Base-by-base conservation (phyloP, 2,888 invertebrate species). In the Scaptomyza parva region DNA sequence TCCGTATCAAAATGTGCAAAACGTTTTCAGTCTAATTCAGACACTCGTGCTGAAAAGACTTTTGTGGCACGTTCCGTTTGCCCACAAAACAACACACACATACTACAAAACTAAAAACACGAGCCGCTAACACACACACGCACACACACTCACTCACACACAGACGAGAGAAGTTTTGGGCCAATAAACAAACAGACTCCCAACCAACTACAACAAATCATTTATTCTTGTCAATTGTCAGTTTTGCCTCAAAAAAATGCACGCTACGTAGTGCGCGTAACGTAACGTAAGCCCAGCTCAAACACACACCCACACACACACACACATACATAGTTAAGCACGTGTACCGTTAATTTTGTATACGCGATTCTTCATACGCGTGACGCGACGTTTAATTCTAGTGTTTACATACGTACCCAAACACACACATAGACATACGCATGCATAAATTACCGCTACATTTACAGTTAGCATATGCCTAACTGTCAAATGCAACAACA, bases 31-130 rank as follows among this genome's bases (percentile, higher is more conserved):
- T 91, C 91, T 91, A 90, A 91, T 90, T 91, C 91, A 91, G 91
- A 91, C 91, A 88, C 90, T 91, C 91, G 91, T 90, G 91, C 91
- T 91, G 91, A 91, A 90, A 91, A 91, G 91, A 91, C 91, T 91
- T 90, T 91, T 90, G 88, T 82, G 74, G 76, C 74, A 74, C 85
- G 85, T 79, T 70, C 77, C 77, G 77, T 70, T 70, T 70, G 82
- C 86, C 75, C 33, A 30, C 47, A 48, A 9, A 48, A 33, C 66
- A 80, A 14, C 26, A 60, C 60, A 45, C 57, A 53, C 51, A 61
- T 43, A 57, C 70, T 37, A 55, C 71, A 66, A 68, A 40, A 35
- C 30, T 54, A 40, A 40, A 40, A 40, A 20, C 18, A 40, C 37
- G 37, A 37, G 37, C 37, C 4, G 37, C 37, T 37, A 37, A 57